phyloP scores from a whole-genome alignment of 2,113 vertebrate species.

The Agapornis roseicollis region DNA sequence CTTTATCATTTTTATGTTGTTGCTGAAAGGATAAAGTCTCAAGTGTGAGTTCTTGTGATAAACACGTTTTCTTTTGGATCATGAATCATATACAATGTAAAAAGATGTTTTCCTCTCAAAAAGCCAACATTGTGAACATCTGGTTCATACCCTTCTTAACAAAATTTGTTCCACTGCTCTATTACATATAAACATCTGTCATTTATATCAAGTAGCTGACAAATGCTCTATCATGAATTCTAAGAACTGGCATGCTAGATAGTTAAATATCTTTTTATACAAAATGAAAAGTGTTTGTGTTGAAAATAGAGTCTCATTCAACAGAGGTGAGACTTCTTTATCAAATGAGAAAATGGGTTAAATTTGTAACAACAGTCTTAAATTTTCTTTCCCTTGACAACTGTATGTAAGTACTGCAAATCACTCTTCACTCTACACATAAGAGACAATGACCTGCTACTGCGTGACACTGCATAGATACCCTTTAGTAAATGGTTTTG shows the following conservation, averaged over 20 bases:
- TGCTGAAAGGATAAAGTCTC: constrained; percentile 65
- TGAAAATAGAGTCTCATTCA: constrained; percentile 47
- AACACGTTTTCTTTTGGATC: constrained; percentile 54
- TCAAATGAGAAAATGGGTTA: constrained; percentile 54
- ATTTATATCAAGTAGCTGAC: constrained; percentile 72
- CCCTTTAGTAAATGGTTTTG: constrained; percentile 15
- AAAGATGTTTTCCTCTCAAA: constrained; percentile 64
- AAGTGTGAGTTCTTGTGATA: constrained; percentile 44
- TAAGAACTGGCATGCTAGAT: constrained; percentile 22
- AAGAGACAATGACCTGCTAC: constrained; percentile 55
- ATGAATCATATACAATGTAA: constrained; percentile 54
- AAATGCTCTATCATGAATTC: constrained; percentile 55
- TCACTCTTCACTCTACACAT: constrained; percentile 47
- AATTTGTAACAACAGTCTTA: constrained; percentile 54
- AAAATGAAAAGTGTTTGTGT: constrained; percentile 58
- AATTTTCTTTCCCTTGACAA: constrained; percentile 61
- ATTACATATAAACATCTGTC: constrained; percentile 78
- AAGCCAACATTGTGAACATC: constrained; percentile 72
- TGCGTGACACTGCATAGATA: constrained; percentile 16
- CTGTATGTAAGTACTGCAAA: constrained; percentile 66
- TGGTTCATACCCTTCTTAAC: constrained; percentile 74
- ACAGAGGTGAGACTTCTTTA: constrained; percentile 57
- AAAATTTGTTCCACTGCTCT: constrained; percentile 75
- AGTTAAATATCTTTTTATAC: constrained; percentile 41
- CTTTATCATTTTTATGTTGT: constrained; percentile 60